phyloP scores from a whole-genome alignment of 1,140 invertebrate species.

The Procambarus clarkii region DNA sequence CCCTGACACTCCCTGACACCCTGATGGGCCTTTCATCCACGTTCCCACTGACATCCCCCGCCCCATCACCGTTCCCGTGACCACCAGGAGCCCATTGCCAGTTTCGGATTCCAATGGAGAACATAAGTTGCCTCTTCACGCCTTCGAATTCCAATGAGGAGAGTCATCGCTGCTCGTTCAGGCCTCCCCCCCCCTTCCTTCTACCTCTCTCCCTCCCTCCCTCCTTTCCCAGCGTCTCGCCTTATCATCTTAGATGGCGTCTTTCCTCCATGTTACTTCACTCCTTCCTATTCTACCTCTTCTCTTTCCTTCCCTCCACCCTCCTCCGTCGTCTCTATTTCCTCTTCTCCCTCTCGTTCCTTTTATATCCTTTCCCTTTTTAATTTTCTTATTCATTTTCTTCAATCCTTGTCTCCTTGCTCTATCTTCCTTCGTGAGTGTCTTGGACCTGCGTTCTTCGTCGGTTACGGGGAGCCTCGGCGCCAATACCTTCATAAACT shows the following conservation, averaged over 20 bases:
- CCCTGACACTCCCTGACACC: background rate
- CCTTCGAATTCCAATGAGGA: conserved; percentile 35
- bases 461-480: too few species aligned
- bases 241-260: background rate
- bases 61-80: background rate
- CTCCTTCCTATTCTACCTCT: background rate
- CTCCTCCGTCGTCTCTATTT: background rate
- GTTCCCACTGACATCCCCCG: background rate
- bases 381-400: too few species aligned
- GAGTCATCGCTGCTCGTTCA: background rate
- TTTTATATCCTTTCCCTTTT: too few species aligned
- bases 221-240: background rate
- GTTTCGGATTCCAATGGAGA: conserved; percentile 21
- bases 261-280: background rate
- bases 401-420: too few species aligned
- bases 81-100: background rate
- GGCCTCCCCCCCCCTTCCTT: background rate
- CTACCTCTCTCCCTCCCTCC: background rate
- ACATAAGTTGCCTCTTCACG: conserved; percentile 14
- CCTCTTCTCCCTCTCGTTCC: too few species aligned
- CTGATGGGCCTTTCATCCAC: background rate
- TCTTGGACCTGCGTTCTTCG: too few species aligned
- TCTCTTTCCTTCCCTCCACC: too few species aligned
- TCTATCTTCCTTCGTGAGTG: too few species aligned
- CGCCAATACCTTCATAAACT: too few species aligned